A percentile compares a stretch with the other conserved stretches of the same genome.
These are phyloP conservation scores for Piezodorus guildinii DNA, from an alignment of 1,140 invertebrate species.

Conservation along the genomic window DNA sequence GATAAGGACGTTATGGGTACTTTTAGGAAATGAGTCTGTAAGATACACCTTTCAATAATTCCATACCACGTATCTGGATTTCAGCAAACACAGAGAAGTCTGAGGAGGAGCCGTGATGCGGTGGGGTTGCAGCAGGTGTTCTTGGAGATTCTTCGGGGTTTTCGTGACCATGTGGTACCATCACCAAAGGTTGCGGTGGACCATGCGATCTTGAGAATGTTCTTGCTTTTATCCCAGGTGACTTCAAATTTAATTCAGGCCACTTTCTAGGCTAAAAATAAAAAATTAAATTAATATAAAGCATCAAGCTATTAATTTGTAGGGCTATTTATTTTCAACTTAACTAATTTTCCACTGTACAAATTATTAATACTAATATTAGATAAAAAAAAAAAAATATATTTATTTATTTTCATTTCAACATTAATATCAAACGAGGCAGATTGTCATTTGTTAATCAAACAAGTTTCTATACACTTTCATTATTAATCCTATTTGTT, in stretches of 20 bases:
- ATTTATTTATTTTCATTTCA: too few species aligned
- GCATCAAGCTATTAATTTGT: not conserved
- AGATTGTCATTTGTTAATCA: too few species aligned
- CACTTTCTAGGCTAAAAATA: constrained; percentile 60
- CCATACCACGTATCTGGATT: constrained; percentile 36
- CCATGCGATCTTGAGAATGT: constrained; percentile 34
- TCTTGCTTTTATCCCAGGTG: constrained; percentile 76
- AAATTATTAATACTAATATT: too few species aligned
- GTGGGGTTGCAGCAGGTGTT: constrained; percentile 34
- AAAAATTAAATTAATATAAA: not conserved
- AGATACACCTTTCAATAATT: not conserved
- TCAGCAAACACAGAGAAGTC: constrained; percentile 39
- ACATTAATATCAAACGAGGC: too few species aligned
- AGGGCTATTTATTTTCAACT: too few species aligned
- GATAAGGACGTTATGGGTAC: too few species aligned
- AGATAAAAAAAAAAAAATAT: too few species aligned
- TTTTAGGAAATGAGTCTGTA: too few species aligned
- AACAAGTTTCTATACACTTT: too few species aligned
- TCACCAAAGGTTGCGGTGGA: constrained; percentile 34
- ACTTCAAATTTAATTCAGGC: constrained; percentile 76
- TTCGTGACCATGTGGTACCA: constrained; percentile 11
- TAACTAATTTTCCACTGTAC: too few species aligned
- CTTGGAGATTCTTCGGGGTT: constrained; percentile 25
- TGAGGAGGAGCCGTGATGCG: constrained; percentile 26
- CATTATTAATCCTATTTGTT: too few species aligned